Conservation (phyloP, 2,888 invertebrate species). For the Poecilobothrus nobilitatus region DNA sequence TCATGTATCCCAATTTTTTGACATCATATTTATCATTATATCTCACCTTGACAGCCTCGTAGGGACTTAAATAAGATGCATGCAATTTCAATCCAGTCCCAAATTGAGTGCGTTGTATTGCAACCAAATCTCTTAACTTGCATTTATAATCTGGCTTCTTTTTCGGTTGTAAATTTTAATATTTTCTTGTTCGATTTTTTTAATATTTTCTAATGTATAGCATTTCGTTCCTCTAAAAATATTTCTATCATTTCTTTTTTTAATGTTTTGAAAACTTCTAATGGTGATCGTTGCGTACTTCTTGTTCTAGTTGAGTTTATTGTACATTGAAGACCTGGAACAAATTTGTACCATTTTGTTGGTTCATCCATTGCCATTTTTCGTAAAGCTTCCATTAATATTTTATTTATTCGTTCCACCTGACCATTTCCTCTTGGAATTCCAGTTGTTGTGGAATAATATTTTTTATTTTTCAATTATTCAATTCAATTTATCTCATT, state of each 20-base stretch:
- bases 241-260: background rate
- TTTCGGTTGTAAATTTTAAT: background rate
- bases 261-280: background rate
- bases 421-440: too few relatives aligned
- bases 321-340: background rate
- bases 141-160: background rate
- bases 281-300: background rate
- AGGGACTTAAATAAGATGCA: background rate
- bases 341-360: too few relatives aligned
- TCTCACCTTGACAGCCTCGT: too few relatives aligned
- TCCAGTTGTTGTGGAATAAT: conserved; percentile 15
- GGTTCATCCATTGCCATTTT: background rate
- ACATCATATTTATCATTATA: too few relatives aligned
- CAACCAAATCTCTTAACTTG: background rate
- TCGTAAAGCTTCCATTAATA: conserved; percentile 23
- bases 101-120: background rate
- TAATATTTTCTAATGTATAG: background rate
- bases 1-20: too few relatives aligned
- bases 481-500: too few relatives aligned
- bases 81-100: background rate
- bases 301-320: background rate
- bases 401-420: conserved; percentile 31
- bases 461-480: conserved; percentile 17
- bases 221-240: background rate
- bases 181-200: background rate